These are phyloP conservation scores for Erebia ligea DNA, from an alignment of 2,888 invertebrate genomes.

Conservation along the genomic window DNA sequence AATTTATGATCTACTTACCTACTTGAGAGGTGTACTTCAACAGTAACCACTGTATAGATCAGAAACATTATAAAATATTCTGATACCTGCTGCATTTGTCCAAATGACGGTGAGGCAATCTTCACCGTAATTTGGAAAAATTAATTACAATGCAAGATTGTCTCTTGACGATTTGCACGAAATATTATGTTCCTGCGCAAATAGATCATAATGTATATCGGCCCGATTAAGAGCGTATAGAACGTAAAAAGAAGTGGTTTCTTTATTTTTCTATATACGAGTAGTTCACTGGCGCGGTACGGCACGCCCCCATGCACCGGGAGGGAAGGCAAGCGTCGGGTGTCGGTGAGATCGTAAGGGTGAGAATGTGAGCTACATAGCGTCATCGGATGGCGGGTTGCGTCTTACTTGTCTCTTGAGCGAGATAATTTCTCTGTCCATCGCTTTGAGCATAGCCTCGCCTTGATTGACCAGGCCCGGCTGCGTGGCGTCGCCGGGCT, in stretches of 20 bases:
- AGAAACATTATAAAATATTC: no score
- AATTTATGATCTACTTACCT: no score
- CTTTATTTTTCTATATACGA: not conserved
- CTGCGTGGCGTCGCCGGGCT: conserved; percentile 81
- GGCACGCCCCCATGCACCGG: conserved; percentile 8
- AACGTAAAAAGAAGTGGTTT: not conserved
- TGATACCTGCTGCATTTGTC: not conserved
- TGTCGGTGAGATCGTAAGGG: conserved; percentile 54
- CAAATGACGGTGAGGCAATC: not conserved
- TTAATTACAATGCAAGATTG: not conserved
- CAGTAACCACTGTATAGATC: not conserved
- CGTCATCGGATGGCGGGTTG: conserved; percentile 56
- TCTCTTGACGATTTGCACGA: not conserved
- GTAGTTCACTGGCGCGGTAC: not conserved
- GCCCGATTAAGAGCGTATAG: not conserved
- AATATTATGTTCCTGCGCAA: not conserved
- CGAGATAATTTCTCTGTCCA: conserved; percentile 97
- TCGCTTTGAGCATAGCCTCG: conserved; percentile 93
- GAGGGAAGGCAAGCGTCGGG: not conserved
- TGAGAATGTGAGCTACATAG: conserved; percentile 73
- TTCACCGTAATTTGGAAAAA: no score
- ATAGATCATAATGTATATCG: not conserved
- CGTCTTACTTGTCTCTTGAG: conserved; percentile 97
- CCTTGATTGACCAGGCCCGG: conserved; percentile 85
- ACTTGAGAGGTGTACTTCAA: not conserved